These are phyloP conservation scores for Ariolimax columbianus DNA, from an alignment of 2,888 invertebrate genomes.

Conservation along the genomic window DNA sequence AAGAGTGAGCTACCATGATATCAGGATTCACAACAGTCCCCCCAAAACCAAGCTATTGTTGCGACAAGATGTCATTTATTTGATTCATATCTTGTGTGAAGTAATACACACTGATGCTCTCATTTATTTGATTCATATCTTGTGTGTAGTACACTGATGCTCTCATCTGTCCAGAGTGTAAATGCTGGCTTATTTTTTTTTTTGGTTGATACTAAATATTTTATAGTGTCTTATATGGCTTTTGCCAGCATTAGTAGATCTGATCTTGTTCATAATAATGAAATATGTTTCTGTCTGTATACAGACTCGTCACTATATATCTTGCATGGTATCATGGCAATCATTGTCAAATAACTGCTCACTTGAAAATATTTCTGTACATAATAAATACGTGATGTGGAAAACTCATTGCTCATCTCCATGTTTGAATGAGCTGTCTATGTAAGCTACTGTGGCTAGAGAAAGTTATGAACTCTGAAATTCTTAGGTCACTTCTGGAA, in stretches of 20 bases:
- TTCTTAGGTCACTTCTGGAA: no score
- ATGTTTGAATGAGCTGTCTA: no score
- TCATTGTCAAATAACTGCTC: not conserved
- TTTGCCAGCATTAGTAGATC: constrained; percentile 20
- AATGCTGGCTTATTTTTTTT: not conserved
- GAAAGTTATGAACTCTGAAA: no score
- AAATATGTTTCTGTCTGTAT: not conserved
- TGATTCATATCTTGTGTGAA: not conserved
- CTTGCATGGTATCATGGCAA: not conserved
- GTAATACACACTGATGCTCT: no score
- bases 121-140: no score
- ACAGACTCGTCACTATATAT: not conserved
- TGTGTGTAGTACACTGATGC: not conserved
- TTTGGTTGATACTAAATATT: not conserved
- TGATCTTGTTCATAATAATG: constrained; percentile 6
- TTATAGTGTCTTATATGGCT: constrained; percentile 13
- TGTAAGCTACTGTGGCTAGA: no score
- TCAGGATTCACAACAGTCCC: no score
- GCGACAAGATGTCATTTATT: not conserved
- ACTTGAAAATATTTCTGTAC: not conserved
- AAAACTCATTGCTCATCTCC: no score
- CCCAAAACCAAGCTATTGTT: not conserved
- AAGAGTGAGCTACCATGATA: no score
- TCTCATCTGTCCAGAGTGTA: not conserved
- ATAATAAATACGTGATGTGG: not conserved